A percentile compares a stretch with the other conserved stretches of the same genome.
These are phyloP conservation scores for Pipra filicauda DNA, from an alignment of 2,113 vertebrate species.

Conservation along the genomic window DNA sequence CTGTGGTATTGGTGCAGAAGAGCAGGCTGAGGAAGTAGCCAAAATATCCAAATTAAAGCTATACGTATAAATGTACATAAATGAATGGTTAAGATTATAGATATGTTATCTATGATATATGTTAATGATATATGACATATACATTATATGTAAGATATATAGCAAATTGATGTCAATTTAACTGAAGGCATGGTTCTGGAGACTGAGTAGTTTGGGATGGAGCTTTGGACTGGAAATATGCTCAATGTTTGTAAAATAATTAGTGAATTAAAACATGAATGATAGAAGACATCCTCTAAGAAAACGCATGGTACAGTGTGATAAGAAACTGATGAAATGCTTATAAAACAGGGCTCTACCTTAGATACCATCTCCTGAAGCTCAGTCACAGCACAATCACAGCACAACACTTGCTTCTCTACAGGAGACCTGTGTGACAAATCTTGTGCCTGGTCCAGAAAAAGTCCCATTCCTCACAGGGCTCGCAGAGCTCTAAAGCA, in stretches of 20 bases:
- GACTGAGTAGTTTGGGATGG: neutral
- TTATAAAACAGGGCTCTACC: neutral
- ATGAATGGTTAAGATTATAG: neutral
- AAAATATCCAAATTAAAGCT: neutral
- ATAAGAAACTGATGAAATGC: neutral
- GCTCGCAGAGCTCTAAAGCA: neutral
- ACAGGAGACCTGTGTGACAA: neutral
- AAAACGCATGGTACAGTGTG: neutral
- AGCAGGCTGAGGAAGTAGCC: neutral
- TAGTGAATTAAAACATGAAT: neutral
- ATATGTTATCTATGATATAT: neutral
- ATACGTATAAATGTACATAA: neutral
- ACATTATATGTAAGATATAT: neutral
- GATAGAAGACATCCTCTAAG: neutral
- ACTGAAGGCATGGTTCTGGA: neutral
- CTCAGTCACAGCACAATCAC: neutral
- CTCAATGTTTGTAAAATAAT: neutral
- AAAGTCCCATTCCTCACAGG: neutral
- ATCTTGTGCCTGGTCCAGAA: neutral
- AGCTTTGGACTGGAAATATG: neutral
- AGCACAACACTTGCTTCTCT: neutral
- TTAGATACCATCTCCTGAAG: neutral
- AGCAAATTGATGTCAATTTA: neutral
- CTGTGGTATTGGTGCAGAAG: neutral
- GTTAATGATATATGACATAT: neutral